Percentiles rank a stretch among this genome's conserved stretches.
These are phyloP conservation scores for Pseudoips prasinana DNA, from an alignment of 2,888 invertebrate genomes.

Conservation along the genomic window DNA sequence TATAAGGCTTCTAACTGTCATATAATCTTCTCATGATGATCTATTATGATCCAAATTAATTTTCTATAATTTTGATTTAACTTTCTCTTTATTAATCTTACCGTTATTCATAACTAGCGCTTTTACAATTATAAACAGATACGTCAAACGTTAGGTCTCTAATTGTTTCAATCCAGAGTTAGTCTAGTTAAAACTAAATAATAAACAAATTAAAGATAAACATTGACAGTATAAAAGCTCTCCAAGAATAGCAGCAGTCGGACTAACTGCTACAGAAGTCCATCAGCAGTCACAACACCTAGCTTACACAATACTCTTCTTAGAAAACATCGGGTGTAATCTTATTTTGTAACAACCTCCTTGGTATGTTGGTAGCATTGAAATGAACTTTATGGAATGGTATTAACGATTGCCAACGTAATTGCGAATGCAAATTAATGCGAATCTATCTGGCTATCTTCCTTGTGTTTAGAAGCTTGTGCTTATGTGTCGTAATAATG, in stretches of 20 bases:
- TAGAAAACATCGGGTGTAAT: conserved; percentile 45
- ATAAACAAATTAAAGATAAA: conserved; percentile 24
- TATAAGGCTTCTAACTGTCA: too few relatives aligned
- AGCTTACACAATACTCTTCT: conserved; percentile 45
- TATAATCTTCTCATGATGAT: too few relatives aligned
- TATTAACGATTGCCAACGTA: background rate
- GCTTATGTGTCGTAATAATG: too few relatives aligned
- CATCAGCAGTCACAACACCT: conserved; percentile 70
- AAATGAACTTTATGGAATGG: background rate
- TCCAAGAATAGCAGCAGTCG: conserved; percentile 41
- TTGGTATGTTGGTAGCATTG: conserved; percentile 1
- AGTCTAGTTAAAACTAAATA: too few relatives aligned
- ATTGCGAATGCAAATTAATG: background rate
- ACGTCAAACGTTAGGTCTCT: too few relatives aligned
- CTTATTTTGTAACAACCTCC: background rate
- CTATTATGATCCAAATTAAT: too few relatives aligned
- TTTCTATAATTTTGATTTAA: too few relatives aligned
- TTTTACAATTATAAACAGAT: too few relatives aligned
- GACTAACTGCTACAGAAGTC: conserved; percentile 58
- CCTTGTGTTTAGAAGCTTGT: background rate
- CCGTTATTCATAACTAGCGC: too few relatives aligned
- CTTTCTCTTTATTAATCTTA: too few relatives aligned
- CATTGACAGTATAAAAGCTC: conserved; percentile 24
- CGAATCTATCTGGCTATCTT: background rate
- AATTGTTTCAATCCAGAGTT: too few relatives aligned